Evolutionary conservation across 2,888 invertebrate species (phyloP).

Genomic region (Cephalotes varians): DNA sequence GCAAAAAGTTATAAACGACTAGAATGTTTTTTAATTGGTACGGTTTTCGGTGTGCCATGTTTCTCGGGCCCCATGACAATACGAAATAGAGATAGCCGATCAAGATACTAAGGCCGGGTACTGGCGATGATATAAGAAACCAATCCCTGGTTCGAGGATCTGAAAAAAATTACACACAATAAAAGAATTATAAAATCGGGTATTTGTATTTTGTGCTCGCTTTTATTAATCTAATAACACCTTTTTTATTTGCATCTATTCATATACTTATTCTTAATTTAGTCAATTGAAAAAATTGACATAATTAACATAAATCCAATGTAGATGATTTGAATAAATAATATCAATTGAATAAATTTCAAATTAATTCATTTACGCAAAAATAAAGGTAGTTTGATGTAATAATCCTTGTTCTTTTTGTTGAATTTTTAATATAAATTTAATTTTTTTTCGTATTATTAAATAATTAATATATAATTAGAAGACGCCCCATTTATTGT

Average conservation of each 20-base stretch:
- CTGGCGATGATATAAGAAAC: constrained; percentile 91
- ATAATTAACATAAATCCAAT: background rate
- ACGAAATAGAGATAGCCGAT: constrained; percentile 91
- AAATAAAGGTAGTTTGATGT: background rate
- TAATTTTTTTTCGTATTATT: background rate
- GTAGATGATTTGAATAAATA: background rate
- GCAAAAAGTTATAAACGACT: constrained; percentile 94
- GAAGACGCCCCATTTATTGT: background rate
- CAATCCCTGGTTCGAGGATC: constrained; percentile 91
- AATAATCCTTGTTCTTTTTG: background rate
- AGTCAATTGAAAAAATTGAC: background rate
- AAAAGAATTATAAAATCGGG: background rate
- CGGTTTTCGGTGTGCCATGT: constrained; percentile 95
- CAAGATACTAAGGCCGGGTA: constrained; percentile 90
- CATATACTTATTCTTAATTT: background rate
- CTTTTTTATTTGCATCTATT: background rate
- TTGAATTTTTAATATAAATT: background rate
- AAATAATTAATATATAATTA: background rate
- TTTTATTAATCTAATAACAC: background rate
- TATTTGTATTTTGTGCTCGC: background rate
- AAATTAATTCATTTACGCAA: background rate
- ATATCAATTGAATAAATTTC: background rate
- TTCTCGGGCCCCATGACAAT: constrained; percentile 92
- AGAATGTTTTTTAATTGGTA: constrained; percentile 92
- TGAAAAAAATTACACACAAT: constrained; percentile 82